phyloP scores from a whole-genome alignment of 2,113 vertebrate species.

The Philantomba maxwellii region DNA sequence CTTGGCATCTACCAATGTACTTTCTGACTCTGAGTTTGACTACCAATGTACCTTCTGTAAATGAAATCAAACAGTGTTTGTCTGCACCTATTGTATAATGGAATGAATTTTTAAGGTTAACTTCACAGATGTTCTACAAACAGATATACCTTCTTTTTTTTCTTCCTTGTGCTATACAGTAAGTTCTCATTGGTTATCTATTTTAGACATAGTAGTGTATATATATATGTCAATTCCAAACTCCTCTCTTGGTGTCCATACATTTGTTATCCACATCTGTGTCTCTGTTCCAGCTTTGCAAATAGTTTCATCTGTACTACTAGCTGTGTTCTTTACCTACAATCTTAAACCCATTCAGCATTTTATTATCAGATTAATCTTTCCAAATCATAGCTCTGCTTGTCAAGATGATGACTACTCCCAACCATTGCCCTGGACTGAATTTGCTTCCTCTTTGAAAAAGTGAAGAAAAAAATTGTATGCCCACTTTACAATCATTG shows the following conservation, averaged over 20 bases:
- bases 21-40: neutral
- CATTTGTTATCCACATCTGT: neutral
- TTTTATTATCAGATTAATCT: neutral
- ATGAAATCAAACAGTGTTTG: neutral
- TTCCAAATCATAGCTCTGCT: neutral
- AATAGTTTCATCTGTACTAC: neutral
- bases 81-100: neutral
- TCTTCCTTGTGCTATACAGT: neutral
- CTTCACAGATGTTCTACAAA: neutral
- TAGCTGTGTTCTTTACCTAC: neutral
- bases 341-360: neutral
- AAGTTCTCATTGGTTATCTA: neutral
- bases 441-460: slow-evolving; percentile 13
- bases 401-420: neutral
- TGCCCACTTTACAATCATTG: neutral
- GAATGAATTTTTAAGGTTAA: neutral
- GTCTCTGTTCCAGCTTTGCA: neutral
- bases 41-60: neutral
- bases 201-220: neutral
- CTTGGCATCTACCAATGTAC: neutral
- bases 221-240: neutral
- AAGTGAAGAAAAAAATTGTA: neutral
- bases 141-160: neutral
- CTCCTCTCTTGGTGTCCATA: neutral
- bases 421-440: neutral